Evolutionary conservation across 92 coral and sea anemone genomes (phyloP), one percentile per base, ranked within the genome.

Genomic region (Metridium senile): DNA sequence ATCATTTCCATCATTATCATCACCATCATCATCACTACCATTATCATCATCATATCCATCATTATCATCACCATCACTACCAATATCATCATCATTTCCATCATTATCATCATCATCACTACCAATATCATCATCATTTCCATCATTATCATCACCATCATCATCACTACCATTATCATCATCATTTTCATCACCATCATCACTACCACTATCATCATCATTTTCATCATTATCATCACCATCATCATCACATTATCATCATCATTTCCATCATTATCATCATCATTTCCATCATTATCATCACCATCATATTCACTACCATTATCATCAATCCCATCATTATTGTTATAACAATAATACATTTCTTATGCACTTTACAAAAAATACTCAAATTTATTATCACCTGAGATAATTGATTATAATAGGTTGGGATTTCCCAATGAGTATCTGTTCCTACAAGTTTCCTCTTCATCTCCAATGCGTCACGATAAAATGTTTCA

Each of bases 391-490:
- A 10, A 54, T 3, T 16, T 4, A 21, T 54, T 54, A 54, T 54
- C 3, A 16, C n/a, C 61, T 54, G 59, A 16, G 59, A 81, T 28
- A 85, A 81, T 56, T 89, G 93, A 58, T 82, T 89, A 53, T 85
- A 82, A 72, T 74, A 83, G 17, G 86, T 77, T 0, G 90, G 87
- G 66, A 89, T 85, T 58, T 85, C 90, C 70, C 53, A 78, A 75
- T 89, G 93, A 7, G 61, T n/a, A 0, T 81, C 84, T 22, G 75
- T 33, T 11, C 86, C 86, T 0, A 84, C 74, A 29, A 90, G 64
- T 45, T 74, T n/a, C 34, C 61, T 46, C 63, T 62, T 81, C 84
- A 87, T 87, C 11, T 56, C 17, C 32, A 70, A 17, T 0, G 87
- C 86, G 30, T 35, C 61, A 8, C 74, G 32, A 64, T 76, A 90